Base-by-base conservation (phyloP, 1,140 invertebrate genomes). In the Lordiphosa clarofinis region DNA sequence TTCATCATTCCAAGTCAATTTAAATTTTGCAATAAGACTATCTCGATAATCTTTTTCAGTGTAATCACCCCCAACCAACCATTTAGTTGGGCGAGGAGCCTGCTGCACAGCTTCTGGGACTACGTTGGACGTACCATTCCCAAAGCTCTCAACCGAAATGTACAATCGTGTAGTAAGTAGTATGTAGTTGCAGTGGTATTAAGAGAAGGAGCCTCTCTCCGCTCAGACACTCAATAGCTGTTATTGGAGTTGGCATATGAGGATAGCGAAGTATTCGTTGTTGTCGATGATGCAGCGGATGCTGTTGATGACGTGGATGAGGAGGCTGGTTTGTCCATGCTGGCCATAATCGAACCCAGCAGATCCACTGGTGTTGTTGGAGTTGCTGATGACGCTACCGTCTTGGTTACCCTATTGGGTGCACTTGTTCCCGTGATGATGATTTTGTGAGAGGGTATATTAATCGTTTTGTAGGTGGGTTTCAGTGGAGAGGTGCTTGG, bases 331-430 rank as follows among this genome's bases (percentile, higher is more conserved):
- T 79, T 87, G 63, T 89, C 88, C 88, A 89, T 89, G 63, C 87
- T 86, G 43, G 88, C 88, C 86, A 89, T 88, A 2, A 89, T 89
- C 8, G 88, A 88, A 46, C 87, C 87, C 21, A 89, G 63, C 19
- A 89, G 67, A 68, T 89, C 88, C 3, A 79, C 71, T 36, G 65
- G 64, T 10, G 64, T 60, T 4, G 52, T 60, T 13, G 52, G 53
- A 1, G 64, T 12, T 5, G 21, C 19, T 19, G 19, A 4, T 19
- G 19, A 19, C 19, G 19, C 19, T 19, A 19, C 21, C 21, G 21
- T 24, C 21, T 73, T 55, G 15, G 63, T 21, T 10, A 59, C 37
- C 1, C 64, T 47, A 11, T 38, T 50, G 10, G 36, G 43, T 15
- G 56, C 50, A 43, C 39, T 44, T 35, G 59, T 50, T 57, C 71